Conservation (phyloP, 2,113 vertebrate species). For the Callipepla squamata region DNA sequence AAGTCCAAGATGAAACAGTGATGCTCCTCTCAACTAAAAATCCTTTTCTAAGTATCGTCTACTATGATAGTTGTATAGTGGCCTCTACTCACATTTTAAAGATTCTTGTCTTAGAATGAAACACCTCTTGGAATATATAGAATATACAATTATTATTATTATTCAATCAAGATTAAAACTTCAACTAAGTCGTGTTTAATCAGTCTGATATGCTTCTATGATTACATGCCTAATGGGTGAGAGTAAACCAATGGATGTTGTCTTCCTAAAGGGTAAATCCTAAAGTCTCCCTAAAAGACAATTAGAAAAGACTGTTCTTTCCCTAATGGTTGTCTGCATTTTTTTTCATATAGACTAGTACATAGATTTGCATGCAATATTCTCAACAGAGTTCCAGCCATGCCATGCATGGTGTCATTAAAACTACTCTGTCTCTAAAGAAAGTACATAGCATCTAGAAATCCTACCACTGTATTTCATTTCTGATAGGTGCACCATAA, state of each 20-base stretch:
- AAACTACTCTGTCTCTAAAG: background rate
- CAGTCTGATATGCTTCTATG: background rate
- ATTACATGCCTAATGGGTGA: background rate
- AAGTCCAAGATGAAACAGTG: background rate
- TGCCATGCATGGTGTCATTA: background rate
- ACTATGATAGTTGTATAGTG: background rate
- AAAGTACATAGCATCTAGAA: background rate
- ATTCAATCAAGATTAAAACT: background rate
- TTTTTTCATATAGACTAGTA: background rate
- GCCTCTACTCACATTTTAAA: background rate
- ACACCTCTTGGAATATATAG: background rate
- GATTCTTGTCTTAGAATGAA: background rate
- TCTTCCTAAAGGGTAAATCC: background rate
- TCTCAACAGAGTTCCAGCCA: background rate
- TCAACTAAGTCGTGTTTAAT: background rate
- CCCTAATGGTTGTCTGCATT: background rate
- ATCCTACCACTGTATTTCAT: background rate
- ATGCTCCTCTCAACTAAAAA: background rate
- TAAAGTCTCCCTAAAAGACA: background rate
- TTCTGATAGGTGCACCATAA: background rate
- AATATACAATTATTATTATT: background rate
- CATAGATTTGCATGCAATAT: background rate
- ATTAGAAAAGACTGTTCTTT: background rate
- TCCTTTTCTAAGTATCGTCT: background rate
- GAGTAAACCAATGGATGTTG: background rate